Percentiles rank a stretch among this genome's conserved stretches.
These are phyloP conservation scores for Syndactyla subalaris DNA, from an alignment of 2,797 vertebrate species.

Conservation along the genomic window DNA sequence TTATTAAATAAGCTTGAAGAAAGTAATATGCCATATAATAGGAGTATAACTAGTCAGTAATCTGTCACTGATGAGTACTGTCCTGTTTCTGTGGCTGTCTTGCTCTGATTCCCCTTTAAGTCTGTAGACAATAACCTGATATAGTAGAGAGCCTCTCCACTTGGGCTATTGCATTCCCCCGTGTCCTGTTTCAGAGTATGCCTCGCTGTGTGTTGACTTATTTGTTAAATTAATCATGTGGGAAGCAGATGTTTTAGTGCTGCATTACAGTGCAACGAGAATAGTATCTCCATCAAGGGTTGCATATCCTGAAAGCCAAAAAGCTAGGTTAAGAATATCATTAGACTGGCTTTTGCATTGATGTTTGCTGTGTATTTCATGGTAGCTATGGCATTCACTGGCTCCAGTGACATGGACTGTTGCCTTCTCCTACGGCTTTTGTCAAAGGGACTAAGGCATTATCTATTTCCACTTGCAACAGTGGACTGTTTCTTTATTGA, in stretches of 20 bases:
- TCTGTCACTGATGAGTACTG: not conserved
- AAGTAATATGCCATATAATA: not conserved
- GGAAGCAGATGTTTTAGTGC: constrained; percentile 47
- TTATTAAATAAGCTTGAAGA: not conserved
- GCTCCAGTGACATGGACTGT: not conserved
- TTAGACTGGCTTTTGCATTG: not conserved
- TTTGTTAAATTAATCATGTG: constrained; percentile 56
- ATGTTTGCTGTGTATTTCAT: not conserved
- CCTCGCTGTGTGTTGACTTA: not conserved
- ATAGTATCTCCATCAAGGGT: not conserved
- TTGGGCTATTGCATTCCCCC: not conserved
- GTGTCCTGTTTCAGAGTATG: constrained; percentile 33
- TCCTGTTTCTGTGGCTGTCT: not conserved
- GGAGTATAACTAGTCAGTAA: not conserved
- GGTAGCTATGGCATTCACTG: not conserved
- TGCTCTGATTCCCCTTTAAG: not conserved
- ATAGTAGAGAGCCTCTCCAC: not conserved
- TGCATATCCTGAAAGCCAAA: constrained; percentile 1
- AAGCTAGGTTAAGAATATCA: not conserved
- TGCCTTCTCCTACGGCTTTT: not conserved
- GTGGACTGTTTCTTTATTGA: not conserved
- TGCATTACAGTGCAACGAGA: not conserved
- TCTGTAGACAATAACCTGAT: not conserved
- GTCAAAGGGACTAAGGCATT: not conserved
- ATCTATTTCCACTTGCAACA: not conserved